Percentiles rank a stretch among this genome's conserved stretches.
Evolutionary conservation across 2,113 vertebrate species (phyloP).

Genomic region (Phrynosoma blainvillii): DNA sequence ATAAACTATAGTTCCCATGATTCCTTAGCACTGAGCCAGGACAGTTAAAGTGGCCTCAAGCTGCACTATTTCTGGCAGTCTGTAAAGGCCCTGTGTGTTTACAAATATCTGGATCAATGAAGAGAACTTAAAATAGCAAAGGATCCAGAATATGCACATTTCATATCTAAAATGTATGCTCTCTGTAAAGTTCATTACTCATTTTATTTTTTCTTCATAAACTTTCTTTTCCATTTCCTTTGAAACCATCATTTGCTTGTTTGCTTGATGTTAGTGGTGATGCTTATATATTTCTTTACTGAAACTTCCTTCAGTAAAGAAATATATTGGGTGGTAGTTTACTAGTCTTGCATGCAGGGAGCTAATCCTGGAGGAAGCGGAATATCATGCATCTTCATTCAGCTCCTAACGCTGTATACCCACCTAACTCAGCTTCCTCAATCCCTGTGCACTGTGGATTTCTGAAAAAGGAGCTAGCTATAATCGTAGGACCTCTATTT

Average conservation of each 20-base stretch:
- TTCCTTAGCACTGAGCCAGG: too few species aligned
- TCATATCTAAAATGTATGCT: neutral
- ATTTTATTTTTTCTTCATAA: neutral
- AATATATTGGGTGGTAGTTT: neutral
- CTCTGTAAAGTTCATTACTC: neutral
- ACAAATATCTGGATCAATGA: neutral
- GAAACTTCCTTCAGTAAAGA: neutral
- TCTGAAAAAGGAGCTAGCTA: too few species aligned
- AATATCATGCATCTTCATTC: neutral
- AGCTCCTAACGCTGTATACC: neutral
- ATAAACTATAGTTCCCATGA: too few species aligned
- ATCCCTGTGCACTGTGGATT: neutral
- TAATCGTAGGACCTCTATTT: too few species aligned
- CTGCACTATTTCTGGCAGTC: too few species aligned
- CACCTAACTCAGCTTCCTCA: neutral
- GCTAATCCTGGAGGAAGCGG: neutral
- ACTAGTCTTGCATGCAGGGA: neutral
- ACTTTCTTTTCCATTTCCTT: neutral
- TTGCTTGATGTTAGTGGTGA: neutral
- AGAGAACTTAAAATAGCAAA: neutral
- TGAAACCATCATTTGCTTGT: neutral
- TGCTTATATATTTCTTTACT: neutral
- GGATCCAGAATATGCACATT: neutral
- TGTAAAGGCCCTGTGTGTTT: too few species aligned
- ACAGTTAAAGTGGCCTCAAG: too few species aligned